phyloP scores from a whole-genome alignment of 2,888 invertebrate genomes.

The Atethmia centrago region DNA sequence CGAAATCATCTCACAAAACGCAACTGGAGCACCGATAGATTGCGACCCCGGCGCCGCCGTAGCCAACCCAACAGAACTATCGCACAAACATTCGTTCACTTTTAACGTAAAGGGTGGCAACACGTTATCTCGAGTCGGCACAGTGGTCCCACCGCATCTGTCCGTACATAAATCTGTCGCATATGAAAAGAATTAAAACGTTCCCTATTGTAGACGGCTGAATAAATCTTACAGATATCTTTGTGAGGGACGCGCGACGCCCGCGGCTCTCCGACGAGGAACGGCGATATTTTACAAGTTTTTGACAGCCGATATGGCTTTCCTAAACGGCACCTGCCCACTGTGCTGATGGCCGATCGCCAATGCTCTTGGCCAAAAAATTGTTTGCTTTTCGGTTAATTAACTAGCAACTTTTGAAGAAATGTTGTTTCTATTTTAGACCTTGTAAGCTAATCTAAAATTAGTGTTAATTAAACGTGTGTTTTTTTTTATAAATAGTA shows the following conservation, averaged over 20 bases:
- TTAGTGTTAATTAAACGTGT: neutral
- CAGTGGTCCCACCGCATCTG: constrained; percentile 83
- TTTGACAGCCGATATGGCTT: constrained; percentile 92
- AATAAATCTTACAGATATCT: constrained; percentile 90
- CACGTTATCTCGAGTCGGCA: constrained; percentile 77
- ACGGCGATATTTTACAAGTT: constrained; percentile 92
- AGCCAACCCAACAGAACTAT: constrained; percentile 63
- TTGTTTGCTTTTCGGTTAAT: constrained; percentile 49
- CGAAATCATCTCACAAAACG: constrained; percentile 38
- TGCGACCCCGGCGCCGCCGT: constrained; percentile 27
- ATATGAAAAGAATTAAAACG: constrained; percentile 91
- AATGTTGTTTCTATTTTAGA: neutral
- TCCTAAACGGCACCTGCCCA: constrained; percentile 89
- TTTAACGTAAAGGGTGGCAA: constrained; percentile 78
- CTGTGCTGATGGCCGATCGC: constrained; percentile 70
- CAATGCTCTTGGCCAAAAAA: constrained; percentile 54
- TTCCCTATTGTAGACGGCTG: constrained; percentile 88
- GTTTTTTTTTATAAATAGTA: constrained; percentile 1
- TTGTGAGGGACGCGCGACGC: constrained; percentile 87
- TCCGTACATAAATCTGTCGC: constrained; percentile 89
- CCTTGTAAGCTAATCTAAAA: neutral
- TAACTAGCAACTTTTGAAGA: constrained; percentile 20
- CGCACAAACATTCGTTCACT: constrained; percentile 67
- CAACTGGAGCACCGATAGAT: constrained; percentile 50
- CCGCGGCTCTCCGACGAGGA: constrained; percentile 84